Conservation (phyloP, 1,140 invertebrate genomes). For the Coptotermes formosanus region DNA sequence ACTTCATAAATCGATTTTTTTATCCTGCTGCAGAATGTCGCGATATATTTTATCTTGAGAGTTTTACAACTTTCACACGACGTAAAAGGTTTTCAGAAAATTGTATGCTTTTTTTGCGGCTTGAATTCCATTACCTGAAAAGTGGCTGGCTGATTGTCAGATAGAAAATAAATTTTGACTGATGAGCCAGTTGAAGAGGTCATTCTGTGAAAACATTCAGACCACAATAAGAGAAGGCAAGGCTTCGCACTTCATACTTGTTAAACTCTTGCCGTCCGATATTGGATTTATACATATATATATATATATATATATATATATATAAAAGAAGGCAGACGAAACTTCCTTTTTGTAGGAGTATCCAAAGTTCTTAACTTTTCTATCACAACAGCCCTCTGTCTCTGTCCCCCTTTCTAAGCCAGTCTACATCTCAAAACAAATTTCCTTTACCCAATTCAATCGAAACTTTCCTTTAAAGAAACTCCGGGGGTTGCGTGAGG, state of each 20-base stretch:
- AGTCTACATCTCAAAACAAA: conserved; percentile 14
- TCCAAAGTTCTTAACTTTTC: background rate
- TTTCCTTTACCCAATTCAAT: conserved; percentile 9
- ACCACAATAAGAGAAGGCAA: conserved; percentile 7
- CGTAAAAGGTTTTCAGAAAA: background rate
- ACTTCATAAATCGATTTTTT: background rate
- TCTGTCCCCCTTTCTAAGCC: background rate
- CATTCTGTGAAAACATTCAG: background rate
- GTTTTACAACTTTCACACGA: background rate
- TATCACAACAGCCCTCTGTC: background rate
- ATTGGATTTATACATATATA: conserved; percentile 3
- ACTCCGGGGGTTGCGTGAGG: background rate
- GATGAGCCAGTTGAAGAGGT: background rate
- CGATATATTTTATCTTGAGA: background rate
- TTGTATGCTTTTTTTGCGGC: background rate
- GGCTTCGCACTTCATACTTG: background rate
- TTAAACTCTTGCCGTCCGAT: background rate
- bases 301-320: background rate
- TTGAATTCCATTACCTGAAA: background rate
- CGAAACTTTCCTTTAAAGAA: conserved; percentile 7
- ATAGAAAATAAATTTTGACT: background rate
- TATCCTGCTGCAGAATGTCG: background rate
- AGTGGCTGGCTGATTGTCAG: background rate
- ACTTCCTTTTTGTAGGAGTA: background rate
- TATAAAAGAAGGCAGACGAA: background rate